phyloP scores from a whole-genome alignment of 2,888 invertebrate genomes.

The Andrena haemorrhoa region DNA sequence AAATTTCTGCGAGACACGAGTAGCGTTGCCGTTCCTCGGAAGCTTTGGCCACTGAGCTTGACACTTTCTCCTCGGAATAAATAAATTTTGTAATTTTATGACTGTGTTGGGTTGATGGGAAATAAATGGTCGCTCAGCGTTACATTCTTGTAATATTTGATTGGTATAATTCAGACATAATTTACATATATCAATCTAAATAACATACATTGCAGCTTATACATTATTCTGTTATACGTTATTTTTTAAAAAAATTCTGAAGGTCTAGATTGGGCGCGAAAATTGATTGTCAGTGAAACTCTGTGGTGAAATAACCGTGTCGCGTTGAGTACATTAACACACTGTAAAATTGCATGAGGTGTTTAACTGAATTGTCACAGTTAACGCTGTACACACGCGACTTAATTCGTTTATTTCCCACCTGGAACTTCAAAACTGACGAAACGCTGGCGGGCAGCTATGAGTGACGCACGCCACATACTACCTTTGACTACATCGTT shows the following conservation, averaged over 20 bases:
- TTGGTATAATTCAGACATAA: too few species aligned
- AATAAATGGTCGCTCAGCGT: too few species aligned
- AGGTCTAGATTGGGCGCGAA: neutral
- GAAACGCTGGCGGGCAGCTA: slow-evolving; percentile 21
- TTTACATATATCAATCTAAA: too few species aligned
- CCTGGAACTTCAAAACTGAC: slow-evolving; percentile 36
- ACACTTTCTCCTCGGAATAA: neutral
- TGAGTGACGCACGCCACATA: neutral
- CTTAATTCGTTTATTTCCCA: slow-evolving; percentile 46
- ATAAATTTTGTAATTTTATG: too few species aligned
- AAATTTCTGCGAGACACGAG: slow-evolving; percentile 7
- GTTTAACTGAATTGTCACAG: slow-evolving; percentile 39
- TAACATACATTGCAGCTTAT: neutral
- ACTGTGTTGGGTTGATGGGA: too few species aligned
- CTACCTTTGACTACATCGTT: neutral
- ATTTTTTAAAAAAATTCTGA: neutral
- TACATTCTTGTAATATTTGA: too few species aligned
- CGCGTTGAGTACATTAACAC: slow-evolving; percentile 15
- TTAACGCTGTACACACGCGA: slow-evolving; percentile 16
- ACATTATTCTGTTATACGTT: too few species aligned
- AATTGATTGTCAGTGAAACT: neutral
- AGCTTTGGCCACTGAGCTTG: neutral
- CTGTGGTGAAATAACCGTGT: neutral
- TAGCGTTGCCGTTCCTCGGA: neutral
- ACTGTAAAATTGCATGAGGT: slow-evolving; percentile 25